phyloP scores from a whole-genome alignment of 2,888 invertebrate species.

The Cephus pulcher region DNA sequence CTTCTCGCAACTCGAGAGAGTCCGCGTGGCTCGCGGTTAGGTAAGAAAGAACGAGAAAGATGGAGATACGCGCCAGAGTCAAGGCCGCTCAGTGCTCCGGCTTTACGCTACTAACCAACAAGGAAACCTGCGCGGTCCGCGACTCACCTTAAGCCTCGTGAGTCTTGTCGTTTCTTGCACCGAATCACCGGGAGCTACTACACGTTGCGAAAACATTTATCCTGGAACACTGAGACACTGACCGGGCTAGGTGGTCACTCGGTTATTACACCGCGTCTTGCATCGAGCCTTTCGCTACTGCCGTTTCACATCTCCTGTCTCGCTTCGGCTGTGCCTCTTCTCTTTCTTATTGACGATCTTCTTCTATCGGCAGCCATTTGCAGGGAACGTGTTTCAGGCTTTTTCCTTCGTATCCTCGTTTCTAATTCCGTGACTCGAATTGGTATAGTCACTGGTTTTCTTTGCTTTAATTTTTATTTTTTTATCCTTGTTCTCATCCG shows the following conservation, averaged over 20 bases:
- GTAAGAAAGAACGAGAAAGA: conserved; percentile 23
- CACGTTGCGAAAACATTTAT: conserved; percentile 49
- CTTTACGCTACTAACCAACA: conserved; percentile 59
- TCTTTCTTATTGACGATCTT: background rate
- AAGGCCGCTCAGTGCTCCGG: conserved; percentile 82
- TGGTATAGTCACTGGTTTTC: background rate
- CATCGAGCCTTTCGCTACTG: conserved; percentile 1
- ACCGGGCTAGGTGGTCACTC: conserved; percentile 45
- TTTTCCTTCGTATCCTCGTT: background rate
- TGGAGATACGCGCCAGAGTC: conserved; percentile 69
- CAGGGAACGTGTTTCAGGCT: background rate
- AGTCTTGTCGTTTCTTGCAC: conserved; percentile 6
- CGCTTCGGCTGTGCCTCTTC: background rate
- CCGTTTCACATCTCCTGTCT: background rate
- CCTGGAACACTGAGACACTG: conserved; percentile 55
- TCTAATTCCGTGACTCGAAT: background rate
- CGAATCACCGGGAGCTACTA: conserved; percentile 34
- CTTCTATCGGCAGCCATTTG: background rate
- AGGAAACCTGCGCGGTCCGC: conserved; percentile 50
- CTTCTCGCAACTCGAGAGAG: conserved; percentile 20
- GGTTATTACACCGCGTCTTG: conserved; percentile 39
- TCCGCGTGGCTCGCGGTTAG: conserved; percentile 25
- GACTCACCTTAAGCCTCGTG: background rate
- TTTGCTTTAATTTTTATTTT: background rate
- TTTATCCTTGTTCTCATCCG: background rate